A percentile compares a stretch with the other conserved stretches of the same genome.
phyloP scores from a whole-genome alignment of 2,797 vertebrate species.

The Fistularia tabacaria region DNA sequence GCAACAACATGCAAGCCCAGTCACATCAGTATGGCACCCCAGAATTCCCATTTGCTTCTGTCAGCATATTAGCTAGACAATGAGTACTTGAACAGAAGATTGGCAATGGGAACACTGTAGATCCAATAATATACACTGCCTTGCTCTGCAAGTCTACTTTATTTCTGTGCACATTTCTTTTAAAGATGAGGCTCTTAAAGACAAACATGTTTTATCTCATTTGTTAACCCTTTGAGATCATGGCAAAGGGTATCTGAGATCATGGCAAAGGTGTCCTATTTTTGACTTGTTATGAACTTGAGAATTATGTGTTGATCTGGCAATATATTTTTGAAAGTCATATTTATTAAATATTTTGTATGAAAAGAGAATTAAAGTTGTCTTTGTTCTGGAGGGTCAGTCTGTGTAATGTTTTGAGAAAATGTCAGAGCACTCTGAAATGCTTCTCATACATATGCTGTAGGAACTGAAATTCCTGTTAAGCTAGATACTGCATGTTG shows the following conservation, averaged over 20 bases:
- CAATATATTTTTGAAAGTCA: slow-evolving; percentile 99
- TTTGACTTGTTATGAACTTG: slow-evolving; percentile 85
- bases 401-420: slow-evolving; percentile 8
- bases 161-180: slow-evolving; percentile 69
- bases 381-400: slow-evolving; percentile 68
- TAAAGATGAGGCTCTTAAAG: slow-evolving; percentile 81
- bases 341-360: slow-evolving; percentile 99
- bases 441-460: slow-evolving; percentile 26
- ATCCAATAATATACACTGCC: slow-evolving; percentile 80
- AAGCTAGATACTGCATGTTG: slow-evolving; percentile 6
- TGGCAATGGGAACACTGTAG: slow-evolving; percentile 88
- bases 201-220: slow-evolving; percentile 81
- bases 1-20: slow-evolving; percentile 38
- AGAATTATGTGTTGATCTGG: slow-evolving; percentile 97
- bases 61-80: slow-evolving; percentile 85
- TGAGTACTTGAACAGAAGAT: slow-evolving; percentile 94
- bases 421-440: slow-evolving; percentile 13
- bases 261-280: slow-evolving; percentile 84
- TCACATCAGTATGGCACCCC: slow-evolving; percentile 61
- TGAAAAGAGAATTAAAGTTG: slow-evolving; percentile 87
- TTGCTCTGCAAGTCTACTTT: slow-evolving; percentile 77
- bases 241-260: slow-evolving; percentile 79
- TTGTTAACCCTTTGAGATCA: slow-evolving; percentile 83
- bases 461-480: not conserved
- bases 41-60: slow-evolving; percentile 79